A percentile compares a stretch with the other conserved stretches of the same genome.
phyloP scores from a whole-genome alignment of 2,888 invertebrate species.

The Coelinius sp. region DNA sequence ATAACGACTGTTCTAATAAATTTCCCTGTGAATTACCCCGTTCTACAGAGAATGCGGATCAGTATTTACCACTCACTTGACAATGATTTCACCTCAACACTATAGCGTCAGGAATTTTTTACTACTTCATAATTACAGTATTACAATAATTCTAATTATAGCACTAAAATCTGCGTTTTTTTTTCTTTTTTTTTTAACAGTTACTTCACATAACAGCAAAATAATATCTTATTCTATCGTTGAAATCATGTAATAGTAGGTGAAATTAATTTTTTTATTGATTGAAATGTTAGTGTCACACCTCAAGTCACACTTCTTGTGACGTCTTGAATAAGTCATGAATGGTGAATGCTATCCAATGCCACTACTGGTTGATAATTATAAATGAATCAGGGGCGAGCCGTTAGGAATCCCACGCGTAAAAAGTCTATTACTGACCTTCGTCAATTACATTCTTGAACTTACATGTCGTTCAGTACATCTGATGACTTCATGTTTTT shows the following conservation, averaged over 20 bases:
- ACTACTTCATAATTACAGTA: not conserved
- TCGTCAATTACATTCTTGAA: not conserved
- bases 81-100: not conserved
- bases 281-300: not conserved
- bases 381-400: not conserved
- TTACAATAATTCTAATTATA: no score
- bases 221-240: not conserved
- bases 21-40: not conserved
- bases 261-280: not conserved
- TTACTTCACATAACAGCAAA: no score
- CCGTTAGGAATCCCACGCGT: not conserved
- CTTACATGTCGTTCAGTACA: not conserved
- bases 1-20: not conserved
- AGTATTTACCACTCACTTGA: not conserved
- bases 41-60: not conserved
- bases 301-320: not conserved
- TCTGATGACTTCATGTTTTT: not conserved
- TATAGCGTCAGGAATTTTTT: not conserved
- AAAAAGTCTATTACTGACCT: not conserved
- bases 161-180: no score
- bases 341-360: not conserved
- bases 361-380: not conserved
- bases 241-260: not conserved
- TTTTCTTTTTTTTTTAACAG: no score
- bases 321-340: not conserved